These are phyloP conservation scores for Lethrus apterus DNA, from an alignment of 1,140 invertebrate species.

Conservation along the genomic window DNA sequence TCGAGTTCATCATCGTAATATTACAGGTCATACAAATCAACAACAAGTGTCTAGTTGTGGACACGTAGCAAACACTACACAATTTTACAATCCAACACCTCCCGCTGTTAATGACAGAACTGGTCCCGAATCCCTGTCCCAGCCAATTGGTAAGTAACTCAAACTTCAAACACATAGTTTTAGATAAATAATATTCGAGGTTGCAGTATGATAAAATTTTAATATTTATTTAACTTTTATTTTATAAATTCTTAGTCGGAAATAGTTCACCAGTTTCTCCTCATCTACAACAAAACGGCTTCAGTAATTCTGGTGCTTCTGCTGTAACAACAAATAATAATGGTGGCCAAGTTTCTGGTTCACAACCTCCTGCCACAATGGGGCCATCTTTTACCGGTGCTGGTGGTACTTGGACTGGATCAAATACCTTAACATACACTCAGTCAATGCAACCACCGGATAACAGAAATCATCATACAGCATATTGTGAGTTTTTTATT, in stretches of 20 bases:
- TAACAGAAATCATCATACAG: conserved; percentile 52
- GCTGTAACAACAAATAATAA: conserved; percentile 19
- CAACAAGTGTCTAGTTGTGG: conserved; percentile 14
- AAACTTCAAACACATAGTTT: too few relatives aligned
- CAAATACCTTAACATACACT: conserved; percentile 87
- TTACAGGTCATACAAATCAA: conserved; percentile 17
- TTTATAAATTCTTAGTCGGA: conserved; percentile 19
- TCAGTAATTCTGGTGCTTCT: conserved; percentile 24
- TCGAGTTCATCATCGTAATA: conserved; percentile 22
- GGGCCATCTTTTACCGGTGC: conserved; percentile 42
- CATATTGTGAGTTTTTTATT: conserved; percentile 59
- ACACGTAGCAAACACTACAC: conserved; percentile 15
- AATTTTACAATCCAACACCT: conserved; percentile 26
- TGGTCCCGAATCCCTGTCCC: conserved; percentile 21
- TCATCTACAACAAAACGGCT: conserved; percentile 45
- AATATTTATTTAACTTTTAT: too few relatives aligned
- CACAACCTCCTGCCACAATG: conserved; percentile 40
- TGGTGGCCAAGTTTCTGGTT: conserved; percentile 21
- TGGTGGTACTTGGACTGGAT: conserved; percentile 66
- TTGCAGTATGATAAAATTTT: too few relatives aligned
- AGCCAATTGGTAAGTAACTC: conserved; percentile 27
- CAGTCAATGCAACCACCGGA: conserved; percentile 77
- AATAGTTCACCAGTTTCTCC: conserved; percentile 37
- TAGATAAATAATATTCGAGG: too few relatives aligned
- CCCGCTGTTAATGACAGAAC: conserved; percentile 21